These are phyloP conservation scores for Oryzias javanicus DNA, from an alignment of 2,113 vertebrate genomes.

Conservation along the genomic window DNA sequence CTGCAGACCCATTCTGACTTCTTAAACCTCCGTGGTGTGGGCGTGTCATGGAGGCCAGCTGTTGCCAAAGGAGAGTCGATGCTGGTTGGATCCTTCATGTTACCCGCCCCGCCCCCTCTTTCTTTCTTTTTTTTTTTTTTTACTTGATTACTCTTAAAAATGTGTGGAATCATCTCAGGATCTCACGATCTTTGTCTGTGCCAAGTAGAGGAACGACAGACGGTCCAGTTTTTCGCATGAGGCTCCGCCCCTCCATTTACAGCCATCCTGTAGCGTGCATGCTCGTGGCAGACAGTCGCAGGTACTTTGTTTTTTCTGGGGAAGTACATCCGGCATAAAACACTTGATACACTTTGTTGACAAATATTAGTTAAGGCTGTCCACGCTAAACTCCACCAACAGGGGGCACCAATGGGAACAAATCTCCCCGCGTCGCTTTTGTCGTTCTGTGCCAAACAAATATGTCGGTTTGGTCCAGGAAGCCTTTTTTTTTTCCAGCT, in stretches of 20 bases:
- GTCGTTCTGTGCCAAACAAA: slow-evolving; percentile 36
- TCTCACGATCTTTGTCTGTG: slow-evolving; percentile 20
- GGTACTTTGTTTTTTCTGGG: slow-evolving; percentile 15
- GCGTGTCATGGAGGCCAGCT: slow-evolving; percentile 32
- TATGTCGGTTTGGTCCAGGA: slow-evolving; percentile 4
- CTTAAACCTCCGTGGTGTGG: too few relatives aligned
- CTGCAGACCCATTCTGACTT: background rate
- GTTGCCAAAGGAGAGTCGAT: slow-evolving; percentile 60
- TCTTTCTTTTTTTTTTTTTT: background rate
- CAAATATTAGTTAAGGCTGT: too few relatives aligned
- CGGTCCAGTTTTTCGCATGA: slow-evolving; percentile 11
- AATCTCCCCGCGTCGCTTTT: slow-evolving; percentile 12
- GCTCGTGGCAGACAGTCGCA: slow-evolving; percentile 8
- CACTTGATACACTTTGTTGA: background rate
- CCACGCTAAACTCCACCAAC: slow-evolving; percentile 8
- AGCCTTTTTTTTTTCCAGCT: background rate
- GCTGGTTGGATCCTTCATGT: background rate
- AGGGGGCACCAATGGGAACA: slow-evolving; percentile 48
- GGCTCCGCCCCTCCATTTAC: slow-evolving; percentile 3
- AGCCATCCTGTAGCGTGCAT: slow-evolving; percentile 27
- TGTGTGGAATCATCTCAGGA: slow-evolving; percentile 68
- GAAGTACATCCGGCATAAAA: slow-evolving; percentile 40
- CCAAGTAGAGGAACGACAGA: slow-evolving; percentile 26
- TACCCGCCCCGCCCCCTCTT: slow-evolving; percentile 12
- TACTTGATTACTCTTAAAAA: slow-evolving; percentile 11